Base-by-base conservation (phyloP, 2,797 vertebrate genomes). In the Eulemur coronatus region DNA sequence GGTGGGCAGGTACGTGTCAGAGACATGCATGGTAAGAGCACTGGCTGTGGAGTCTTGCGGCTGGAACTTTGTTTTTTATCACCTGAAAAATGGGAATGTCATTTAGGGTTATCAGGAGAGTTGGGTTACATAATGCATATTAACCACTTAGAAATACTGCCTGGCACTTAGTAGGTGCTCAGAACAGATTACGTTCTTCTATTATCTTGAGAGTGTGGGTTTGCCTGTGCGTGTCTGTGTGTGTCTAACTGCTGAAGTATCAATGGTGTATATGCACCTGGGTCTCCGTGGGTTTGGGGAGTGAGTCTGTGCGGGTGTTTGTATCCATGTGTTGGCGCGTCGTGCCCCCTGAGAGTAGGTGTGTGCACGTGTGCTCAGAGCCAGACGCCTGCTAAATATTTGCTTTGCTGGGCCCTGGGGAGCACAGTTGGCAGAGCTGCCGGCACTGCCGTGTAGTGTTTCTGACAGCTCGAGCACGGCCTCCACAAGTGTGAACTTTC, bases 401-500 rank as follows among this genome's bases (percentile, higher is more conserved):
- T 98, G 92, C 89, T 96, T 97, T 95, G 90, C 73, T 11, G 84
- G 94, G 84, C 97, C 88, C 96, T 89, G 78, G 97, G 97, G 98
- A 98, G 57, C 38, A 4, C 81, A 57, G 91, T 92, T 95, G 94
- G 97, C 95, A 95, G 97, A 85, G 95, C 97, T 84, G 93, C 95
- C 65, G 67, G 81, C 28, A 2, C 80, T n/a, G 69, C 2, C 0
- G 0, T 84, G 91, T 63, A 50, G 63, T 76, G 91, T 96, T 97
- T 98, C 93, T 95, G 96, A 97, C 97, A 97, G 97, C 95, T 90
- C 14, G 4, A 95, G 91, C 63, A 1, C 0, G 46, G 96, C 94
- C 96, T 97, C 97, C 4, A 11, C 84, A 97, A 93, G 97, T 98
- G 97, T 97, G 98, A 97, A 98, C 97, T 97, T 97, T 97, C 95